These are phyloP conservation scores for Oxyruncus cristatus DNA, from an alignment of 2,113 vertebrate genomes.

Conservation along the genomic window DNA sequence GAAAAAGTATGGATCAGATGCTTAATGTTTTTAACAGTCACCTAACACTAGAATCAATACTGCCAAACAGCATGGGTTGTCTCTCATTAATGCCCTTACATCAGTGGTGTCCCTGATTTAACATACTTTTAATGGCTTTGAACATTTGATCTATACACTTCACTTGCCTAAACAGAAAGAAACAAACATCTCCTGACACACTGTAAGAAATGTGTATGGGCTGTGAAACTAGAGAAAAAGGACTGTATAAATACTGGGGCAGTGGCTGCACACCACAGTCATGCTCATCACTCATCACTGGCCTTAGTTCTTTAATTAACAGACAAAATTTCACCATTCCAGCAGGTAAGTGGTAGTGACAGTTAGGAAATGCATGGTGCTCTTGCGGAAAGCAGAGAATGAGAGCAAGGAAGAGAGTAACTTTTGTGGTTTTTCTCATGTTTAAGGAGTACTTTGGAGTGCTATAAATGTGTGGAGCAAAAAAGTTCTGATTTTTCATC, in stretches of 20 bases:
- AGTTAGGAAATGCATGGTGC: not conserved
- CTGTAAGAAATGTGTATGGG: not conserved
- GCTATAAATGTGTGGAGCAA: not conserved
- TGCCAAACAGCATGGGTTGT: not conserved
- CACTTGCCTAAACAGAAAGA: conserved; percentile 46
- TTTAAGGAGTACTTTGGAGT: not conserved
- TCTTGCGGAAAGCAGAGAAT: not conserved
- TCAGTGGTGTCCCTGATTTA: conserved; percentile 53
- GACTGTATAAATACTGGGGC: not conserved
- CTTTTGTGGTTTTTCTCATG: not conserved
- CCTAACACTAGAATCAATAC: conserved; percentile 58
- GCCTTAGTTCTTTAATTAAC: not conserved
- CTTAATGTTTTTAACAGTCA: conserved; percentile 57
- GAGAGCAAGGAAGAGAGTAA: not conserved
- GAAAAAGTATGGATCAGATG: conserved; percentile 60
- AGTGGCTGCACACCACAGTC: not conserved
- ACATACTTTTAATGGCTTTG: conserved; percentile 44
- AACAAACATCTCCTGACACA: conserved; percentile 11
- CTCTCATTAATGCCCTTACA: conserved; percentile 44
- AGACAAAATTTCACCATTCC: not conserved
- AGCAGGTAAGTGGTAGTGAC: not conserved
- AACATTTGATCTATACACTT: conserved; percentile 59
- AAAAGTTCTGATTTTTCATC: not conserved
- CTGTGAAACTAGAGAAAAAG: not conserved
- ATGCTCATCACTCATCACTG: not conserved